phyloP scores from a whole-genome alignment of 2,797 vertebrate genomes.

The Denticeps clupeoides region DNA sequence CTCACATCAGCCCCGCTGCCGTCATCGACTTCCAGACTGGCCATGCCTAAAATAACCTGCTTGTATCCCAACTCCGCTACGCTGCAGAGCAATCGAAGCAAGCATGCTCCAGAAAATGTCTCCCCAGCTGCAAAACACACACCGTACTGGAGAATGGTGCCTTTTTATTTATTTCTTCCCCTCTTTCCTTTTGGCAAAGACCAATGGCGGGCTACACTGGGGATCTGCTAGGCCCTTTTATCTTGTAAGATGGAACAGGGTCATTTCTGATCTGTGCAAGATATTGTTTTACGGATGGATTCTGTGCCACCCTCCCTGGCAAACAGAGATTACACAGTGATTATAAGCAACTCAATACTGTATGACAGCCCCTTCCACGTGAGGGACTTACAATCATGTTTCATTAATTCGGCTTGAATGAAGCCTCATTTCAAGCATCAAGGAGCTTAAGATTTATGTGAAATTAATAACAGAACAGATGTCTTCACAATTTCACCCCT shows the following conservation, averaged over 20 bases:
- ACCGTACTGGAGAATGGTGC: too few species aligned
- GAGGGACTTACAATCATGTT: slow-evolving; percentile 95
- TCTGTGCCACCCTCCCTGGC: slow-evolving; percentile 77
- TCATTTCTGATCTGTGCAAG: slow-evolving; percentile 79
- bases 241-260: slow-evolving; percentile 63
- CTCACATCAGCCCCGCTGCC: too few species aligned
- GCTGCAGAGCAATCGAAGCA: too few species aligned
- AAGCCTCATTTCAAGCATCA: slow-evolving; percentile 89
- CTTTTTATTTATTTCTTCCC: too few species aligned
- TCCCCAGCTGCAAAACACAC: too few species aligned
- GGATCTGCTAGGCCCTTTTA: slow-evolving; percentile 46
- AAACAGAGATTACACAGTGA: slow-evolving; percentile 87
- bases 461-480: slow-evolving; percentile 98
- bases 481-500: slow-evolving; percentile 80
- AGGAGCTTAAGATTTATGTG: slow-evolving; percentile 97
- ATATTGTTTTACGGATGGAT: slow-evolving; percentile 78
- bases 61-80: too few species aligned
- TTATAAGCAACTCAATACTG: slow-evolving; percentile 90
- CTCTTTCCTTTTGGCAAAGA: too few species aligned
- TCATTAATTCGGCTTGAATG: slow-evolving; percentile 96
- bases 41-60: too few species aligned
- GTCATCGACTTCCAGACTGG: too few species aligned
- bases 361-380: slow-evolving; percentile 84
- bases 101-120: too few species aligned
- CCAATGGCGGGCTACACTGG: too few species aligned